Conservation (phyloP, 2,797 vertebrate genomes). For the Pseudochromis fuscus region DNA sequence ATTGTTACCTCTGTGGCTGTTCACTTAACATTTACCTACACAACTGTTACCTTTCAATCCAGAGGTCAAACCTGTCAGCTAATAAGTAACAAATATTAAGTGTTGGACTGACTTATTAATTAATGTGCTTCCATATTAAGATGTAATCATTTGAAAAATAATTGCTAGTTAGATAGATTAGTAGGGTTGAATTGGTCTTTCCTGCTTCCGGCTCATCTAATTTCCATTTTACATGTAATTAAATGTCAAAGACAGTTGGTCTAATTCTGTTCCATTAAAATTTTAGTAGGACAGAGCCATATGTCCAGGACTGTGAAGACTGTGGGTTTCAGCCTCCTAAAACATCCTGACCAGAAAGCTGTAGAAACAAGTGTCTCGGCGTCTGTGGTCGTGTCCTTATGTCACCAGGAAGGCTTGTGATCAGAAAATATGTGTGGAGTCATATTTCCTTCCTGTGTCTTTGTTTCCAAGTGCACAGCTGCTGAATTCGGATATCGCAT, state of each 20-base stretch:
- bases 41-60: not conserved
- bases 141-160: not conserved
- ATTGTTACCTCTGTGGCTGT: slow-evolving; percentile 52
- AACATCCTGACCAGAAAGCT: slow-evolving; percentile 22
- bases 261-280: slow-evolving; percentile 10
- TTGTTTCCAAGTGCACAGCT: slow-evolving; percentile 51
- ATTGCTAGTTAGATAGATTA: not conserved
- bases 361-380: not conserved
- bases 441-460: slow-evolving; percentile 57
- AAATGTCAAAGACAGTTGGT: not conserved
- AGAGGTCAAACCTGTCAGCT: slow-evolving; percentile 41
- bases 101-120: not conserved
- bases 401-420: slow-evolving; percentile 36
- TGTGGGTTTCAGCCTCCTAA: slow-evolving; percentile 1
- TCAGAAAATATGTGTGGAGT: slow-evolving; percentile 44
- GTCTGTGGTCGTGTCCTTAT: slow-evolving; percentile 34
- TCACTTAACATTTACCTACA: slow-evolving; percentile 23
- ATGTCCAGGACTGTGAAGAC: not conserved
- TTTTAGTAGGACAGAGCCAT: slow-evolving; percentile 1
- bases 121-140: slow-evolving; percentile 1
- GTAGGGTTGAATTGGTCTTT: not conserved
- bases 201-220: not conserved
- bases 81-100: not conserved
- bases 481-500: slow-evolving; percentile 18
- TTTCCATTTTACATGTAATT: slow-evolving; percentile 12